Evolutionary conservation across 2,888 invertebrate species (phyloP).

Genomic region (Anarsia innoxiella): DNA sequence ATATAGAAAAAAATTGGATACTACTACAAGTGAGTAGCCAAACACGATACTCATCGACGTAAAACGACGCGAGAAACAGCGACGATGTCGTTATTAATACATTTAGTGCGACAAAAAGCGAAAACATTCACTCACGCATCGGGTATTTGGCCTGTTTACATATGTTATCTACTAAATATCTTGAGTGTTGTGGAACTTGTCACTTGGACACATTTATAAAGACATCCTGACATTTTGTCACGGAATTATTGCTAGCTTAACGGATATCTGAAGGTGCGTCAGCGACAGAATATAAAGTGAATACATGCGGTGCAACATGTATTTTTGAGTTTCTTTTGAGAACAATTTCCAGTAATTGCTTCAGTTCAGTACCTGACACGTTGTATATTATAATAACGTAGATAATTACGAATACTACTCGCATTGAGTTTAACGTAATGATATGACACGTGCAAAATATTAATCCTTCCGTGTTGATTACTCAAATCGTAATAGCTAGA

Average conservation of each 20-base stretch:
- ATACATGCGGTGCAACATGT: too few species aligned
- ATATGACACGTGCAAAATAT: too few species aligned
- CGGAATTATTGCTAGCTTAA: conserved; percentile 13
- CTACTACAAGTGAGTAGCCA: background rate
- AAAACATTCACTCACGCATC: conserved; percentile 36
- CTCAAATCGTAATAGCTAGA: too few species aligned
- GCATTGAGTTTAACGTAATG: too few species aligned
- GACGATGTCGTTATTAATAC: conserved; percentile 41
- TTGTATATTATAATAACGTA: too few species aligned
- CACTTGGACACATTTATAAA: conserved; percentile 13
- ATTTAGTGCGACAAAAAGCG: conserved; percentile 37
- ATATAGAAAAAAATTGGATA: too few species aligned
- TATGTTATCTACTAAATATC: conserved; percentile 25
- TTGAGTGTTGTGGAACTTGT: conserved; percentile 20
- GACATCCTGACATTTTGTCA: conserved; percentile 11
- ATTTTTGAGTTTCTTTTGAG: too few species aligned
- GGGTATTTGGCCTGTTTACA: conserved; percentile 37
- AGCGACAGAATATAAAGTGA: too few species aligned
- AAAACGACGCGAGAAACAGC: conserved; percentile 25
- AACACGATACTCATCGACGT: conserved; percentile 25
- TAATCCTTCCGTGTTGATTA: too few species aligned
- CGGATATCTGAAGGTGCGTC: background rate
- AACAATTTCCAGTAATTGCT: too few species aligned
- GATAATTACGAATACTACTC: too few species aligned
- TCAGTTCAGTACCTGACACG: too few species aligned